phyloP scores from a whole-genome alignment of 2,113 vertebrate species.

The Upupa epops region DNA sequence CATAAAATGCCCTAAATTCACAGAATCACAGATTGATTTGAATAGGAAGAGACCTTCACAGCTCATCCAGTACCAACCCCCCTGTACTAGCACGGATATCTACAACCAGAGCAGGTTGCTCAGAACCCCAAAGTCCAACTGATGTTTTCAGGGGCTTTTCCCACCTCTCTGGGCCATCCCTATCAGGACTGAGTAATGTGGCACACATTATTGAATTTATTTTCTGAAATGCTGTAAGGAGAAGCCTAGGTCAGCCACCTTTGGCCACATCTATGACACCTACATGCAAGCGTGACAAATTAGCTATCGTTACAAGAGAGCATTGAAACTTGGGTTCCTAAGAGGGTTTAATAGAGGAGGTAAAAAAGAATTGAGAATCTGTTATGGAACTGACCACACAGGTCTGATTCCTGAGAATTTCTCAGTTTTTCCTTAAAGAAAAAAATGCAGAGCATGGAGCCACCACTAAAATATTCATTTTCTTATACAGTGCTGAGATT shows the following conservation, averaged over 20 bases:
- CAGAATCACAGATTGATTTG: no score
- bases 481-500: not conserved
- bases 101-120: no score
- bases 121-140: no score
- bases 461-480: not conserved
- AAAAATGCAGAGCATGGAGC: not conserved
- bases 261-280: not conserved
- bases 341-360: not conserved
- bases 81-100: no score
- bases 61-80: no score
- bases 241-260: not conserved
- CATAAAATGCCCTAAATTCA: not conserved
- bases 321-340: not conserved
- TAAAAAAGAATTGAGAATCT: not conserved
- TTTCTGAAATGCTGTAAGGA: not conserved
- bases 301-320: not conserved
- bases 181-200: not conserved
- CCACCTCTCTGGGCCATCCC: not conserved
- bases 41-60: no score
- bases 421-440: not conserved
- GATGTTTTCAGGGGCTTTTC: no score
- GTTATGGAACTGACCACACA: not conserved
- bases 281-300: not conserved
- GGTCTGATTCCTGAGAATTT: not conserved
- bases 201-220: not conserved